These are phyloP conservation scores for Atractosteus spatula DNA, from an alignment of 2,113 vertebrate species.

Conservation along the genomic window DNA sequence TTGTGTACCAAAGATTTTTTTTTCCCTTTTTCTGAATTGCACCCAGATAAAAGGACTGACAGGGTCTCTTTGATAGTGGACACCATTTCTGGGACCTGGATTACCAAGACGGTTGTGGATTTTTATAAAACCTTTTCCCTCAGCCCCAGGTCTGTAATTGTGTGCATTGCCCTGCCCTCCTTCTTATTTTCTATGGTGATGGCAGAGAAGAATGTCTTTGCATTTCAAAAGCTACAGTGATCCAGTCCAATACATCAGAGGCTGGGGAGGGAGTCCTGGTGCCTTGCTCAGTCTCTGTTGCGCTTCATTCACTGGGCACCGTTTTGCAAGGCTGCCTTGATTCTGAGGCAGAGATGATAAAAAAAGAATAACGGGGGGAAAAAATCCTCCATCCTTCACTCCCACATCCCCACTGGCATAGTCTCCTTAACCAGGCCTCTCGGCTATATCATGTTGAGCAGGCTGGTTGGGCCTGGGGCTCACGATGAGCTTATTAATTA, in stretches of 20 bases:
- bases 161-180: constrained; percentile 57
- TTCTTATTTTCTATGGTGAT: constrained; percentile 48
- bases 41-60: constrained; percentile 55
- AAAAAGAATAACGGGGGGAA: constrained; percentile 7
- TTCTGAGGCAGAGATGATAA: constrained; percentile 17
- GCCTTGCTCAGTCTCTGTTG: constrained; percentile 40
- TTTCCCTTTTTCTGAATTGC: constrained; percentile 57
- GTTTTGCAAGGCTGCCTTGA: constrained; percentile 52
- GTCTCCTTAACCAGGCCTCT: constrained; percentile 51
- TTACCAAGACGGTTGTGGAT: constrained; percentile 40
- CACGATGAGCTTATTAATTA: constrained; percentile 54
- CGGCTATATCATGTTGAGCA: constrained; percentile 36
- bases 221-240: constrained; percentile 62
- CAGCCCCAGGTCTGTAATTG: constrained; percentile 41
- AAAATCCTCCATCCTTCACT: neutral
- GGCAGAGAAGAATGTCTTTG: constrained; percentile 55
- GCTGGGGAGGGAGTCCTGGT: constrained; percentile 58
- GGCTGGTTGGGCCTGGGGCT: constrained; percentile 47
- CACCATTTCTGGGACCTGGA: constrained; percentile 64
- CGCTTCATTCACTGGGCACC: constrained; percentile 37
- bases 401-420: constrained; percentile 37
- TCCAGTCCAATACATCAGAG: constrained; percentile 43
- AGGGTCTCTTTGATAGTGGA: constrained; percentile 52
- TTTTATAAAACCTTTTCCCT: constrained; percentile 35
- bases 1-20: constrained; percentile 47